Base-by-base conservation (phyloP, 1,140 invertebrate genomes). In the Microplitis demolitor region DNA sequence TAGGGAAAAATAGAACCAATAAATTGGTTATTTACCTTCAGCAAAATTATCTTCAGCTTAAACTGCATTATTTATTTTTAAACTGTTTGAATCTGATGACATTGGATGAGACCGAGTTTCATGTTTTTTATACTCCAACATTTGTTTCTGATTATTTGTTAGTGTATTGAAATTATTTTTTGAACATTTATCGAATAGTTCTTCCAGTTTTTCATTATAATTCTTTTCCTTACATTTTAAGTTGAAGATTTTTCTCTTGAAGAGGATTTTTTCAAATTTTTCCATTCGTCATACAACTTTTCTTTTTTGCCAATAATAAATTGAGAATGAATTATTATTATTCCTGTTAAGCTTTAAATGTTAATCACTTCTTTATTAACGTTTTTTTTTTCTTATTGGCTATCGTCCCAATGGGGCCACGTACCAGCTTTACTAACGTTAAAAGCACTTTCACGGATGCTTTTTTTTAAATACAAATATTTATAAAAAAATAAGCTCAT, bases 401-500 rank as follows among this genome's bases (percentile, higher is more conserved):
- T n/a, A n/a, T n/a, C n/a, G n/a, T n/a, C n/a, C n/a, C n/a, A n/a
- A n/a, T n/a, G n/a, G n/a, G n/a, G n/a, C n/a, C n/a, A n/a, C n/a
- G n/a, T n/a, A n/a, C n/a, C n/a, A n/a, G n/a, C 62, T 64, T 37
- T 37, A 45, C 34, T 39, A 33, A 45, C 34, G 4, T 64, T 33
- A 37, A 14, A 5, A 39, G 62, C 66, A 54, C 66, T 67, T 34
- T 54, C 4, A 51, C 66, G 66, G 33, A 67, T 53, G n/a, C 33
- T 54, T 34, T 37, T n/a, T 4, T 67, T 53, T 34, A 67, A 39
- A 51, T 14, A 67, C 3, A 31, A 34, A 34, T 67, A 39, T 67
- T 67, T 67, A 54, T 67, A 31, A 67, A 67, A 67, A 67, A 67
- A 67, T n/a, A 67, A 3, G 33, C 51, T 51, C 51, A 67, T 37